These are phyloP conservation scores for Mirounga angustirostris DNA, from an alignment of 2,113 vertebrate genomes.

Conservation along the genomic window DNA sequence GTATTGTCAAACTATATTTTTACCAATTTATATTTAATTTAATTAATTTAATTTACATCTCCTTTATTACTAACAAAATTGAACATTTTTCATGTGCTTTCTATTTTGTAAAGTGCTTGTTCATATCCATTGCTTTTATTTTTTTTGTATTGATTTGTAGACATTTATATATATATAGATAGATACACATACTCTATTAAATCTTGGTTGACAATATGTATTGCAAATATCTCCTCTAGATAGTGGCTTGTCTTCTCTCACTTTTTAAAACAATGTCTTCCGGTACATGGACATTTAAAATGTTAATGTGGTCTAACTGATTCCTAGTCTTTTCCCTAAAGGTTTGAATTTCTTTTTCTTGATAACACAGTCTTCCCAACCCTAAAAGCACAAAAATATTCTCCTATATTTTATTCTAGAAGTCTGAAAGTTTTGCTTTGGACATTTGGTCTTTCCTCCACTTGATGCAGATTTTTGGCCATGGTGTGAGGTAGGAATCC, in stretches of 20 bases:
- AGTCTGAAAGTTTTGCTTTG: background rate
- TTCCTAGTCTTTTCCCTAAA: background rate
- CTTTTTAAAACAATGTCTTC: background rate
- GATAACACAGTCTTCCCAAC: background rate
- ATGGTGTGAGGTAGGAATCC: background rate
- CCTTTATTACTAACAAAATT: background rate
- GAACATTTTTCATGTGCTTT: background rate
- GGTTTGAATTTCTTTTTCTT: background rate
- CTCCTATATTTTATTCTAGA: background rate
- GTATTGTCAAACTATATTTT: background rate
- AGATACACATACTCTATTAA: background rate
- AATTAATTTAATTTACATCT: background rate
- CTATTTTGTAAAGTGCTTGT: background rate
- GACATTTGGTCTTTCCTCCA: background rate
- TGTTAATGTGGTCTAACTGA: conserved; percentile 22
- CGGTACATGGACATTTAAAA: background rate
- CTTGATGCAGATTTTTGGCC: background rate
- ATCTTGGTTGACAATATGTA: background rate
- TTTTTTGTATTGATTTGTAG: conserved; percentile 36
- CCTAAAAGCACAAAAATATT: conserved; percentile 15
- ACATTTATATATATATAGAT: background rate
- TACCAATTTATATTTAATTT: background rate
- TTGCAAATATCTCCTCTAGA: conserved; percentile 22
- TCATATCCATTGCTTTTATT: background rate
- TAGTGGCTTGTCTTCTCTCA: background rate